Evolutionary conservation across 2,888 invertebrate species (phyloP).

Genomic region (Polydrusus pterygomalis): DNA sequence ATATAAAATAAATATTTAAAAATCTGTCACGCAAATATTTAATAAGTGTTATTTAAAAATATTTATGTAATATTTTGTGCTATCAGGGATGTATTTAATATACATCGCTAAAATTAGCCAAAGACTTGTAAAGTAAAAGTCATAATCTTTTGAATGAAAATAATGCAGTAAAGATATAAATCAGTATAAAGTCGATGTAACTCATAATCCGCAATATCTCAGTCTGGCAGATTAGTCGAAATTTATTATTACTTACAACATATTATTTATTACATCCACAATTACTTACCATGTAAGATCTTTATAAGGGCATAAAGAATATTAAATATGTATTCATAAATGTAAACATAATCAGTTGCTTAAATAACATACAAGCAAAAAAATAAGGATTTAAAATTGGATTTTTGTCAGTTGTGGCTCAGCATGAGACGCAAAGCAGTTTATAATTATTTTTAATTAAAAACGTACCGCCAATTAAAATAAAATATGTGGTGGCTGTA

Average conservation of each 20-base stretch:
- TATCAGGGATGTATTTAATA: no score
- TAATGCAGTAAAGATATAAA: conserved; percentile 22
- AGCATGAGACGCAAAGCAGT: neutral
- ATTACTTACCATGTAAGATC: conserved; percentile 24
- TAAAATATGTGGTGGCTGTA: neutral
- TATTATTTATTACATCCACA: conserved; percentile 36
- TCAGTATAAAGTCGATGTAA: conserved; percentile 17
- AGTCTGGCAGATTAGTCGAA: conserved; percentile 34
- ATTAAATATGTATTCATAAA: conserved; percentile 31
- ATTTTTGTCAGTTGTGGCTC: conserved; percentile 8
- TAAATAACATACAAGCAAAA: neutral
- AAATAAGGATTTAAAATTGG: conserved; percentile 8
- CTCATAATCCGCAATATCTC: conserved; percentile 35
- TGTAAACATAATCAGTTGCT: conserved; percentile 27
- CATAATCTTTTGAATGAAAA: conserved; percentile 17
- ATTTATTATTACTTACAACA: conserved; percentile 22
- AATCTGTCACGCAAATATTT: no score
- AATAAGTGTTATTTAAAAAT: no score
- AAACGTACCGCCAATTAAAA: conserved; percentile 11
- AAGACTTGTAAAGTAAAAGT: conserved; percentile 1
- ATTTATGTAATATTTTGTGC: no score
- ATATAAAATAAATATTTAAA: no score
- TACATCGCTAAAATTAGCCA: no score
- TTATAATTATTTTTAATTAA: conserved; percentile 9
- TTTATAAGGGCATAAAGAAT: conserved; percentile 32